phyloP scores from a whole-genome alignment of 2,797 vertebrate species.

The Gymnopithys bicolor region DNA sequence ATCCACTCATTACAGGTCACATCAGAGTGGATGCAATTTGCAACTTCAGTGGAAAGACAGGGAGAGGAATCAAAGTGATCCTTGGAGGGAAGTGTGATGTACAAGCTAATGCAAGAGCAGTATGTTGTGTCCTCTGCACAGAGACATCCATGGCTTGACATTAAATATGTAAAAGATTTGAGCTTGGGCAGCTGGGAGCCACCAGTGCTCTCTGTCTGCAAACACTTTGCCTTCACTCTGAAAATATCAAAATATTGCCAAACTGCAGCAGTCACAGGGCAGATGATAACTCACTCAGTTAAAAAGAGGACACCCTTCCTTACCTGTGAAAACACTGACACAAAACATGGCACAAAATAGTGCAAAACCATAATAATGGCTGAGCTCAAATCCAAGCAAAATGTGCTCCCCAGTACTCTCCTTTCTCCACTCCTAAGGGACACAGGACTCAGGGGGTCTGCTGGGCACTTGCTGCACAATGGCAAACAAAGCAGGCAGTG shows the following conservation, averaged over 20 bases:
- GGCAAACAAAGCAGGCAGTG: background rate
- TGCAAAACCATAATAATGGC: background rate
- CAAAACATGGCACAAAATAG: background rate
- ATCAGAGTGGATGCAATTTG: background rate
- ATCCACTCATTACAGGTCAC: background rate
- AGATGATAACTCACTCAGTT: background rate
- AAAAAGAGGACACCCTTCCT: background rate
- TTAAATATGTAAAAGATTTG: background rate
- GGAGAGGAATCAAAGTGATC: background rate
- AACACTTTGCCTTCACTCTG: background rate
- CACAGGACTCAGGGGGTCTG: background rate
- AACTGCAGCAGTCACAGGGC: background rate
- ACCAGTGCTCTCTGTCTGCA: background rate
- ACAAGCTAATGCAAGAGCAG: background rate
- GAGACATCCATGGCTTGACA: background rate
- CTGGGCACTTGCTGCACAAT: background rate
- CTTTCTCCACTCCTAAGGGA: background rate
- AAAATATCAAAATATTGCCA: background rate
- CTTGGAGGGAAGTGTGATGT: slow-evolving; percentile 13
- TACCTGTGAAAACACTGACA: background rate
- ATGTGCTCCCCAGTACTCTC: background rate
- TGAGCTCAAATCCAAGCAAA: background rate
- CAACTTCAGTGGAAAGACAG: background rate
- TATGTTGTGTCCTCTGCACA: slow-evolving; percentile 1
- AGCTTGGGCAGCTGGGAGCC: background rate